Conservation (phyloP, 30 jellyfish, hydroid and myxozoan genomes). For the Aurelia sp. region DNA sequence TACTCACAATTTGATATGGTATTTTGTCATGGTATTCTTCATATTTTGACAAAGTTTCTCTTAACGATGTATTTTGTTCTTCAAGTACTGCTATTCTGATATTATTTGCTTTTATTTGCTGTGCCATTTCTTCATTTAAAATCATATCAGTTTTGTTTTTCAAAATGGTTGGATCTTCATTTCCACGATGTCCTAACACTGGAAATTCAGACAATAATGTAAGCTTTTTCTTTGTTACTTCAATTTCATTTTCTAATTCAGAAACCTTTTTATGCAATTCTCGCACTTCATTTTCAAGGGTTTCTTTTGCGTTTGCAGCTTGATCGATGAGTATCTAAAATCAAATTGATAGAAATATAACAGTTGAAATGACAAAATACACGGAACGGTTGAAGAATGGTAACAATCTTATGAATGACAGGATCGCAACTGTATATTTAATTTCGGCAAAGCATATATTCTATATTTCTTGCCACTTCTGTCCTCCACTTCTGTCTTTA, state of each 20-base stretch:
- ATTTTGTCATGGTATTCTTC: constrained; percentile 16
- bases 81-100: constrained; percentile 73
- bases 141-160: constrained; percentile 3
- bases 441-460: too few species aligned
- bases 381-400: too few species aligned
- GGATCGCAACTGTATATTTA: too few species aligned
- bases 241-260: constrained; percentile 26
- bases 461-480: too few species aligned
- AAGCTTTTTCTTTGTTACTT: constrained; percentile 17
- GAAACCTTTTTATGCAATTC: constrained; percentile 35
- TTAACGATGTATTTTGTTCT: constrained; percentile 59
- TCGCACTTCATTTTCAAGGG: constrained; percentile 21
- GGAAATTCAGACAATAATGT: constrained; percentile 77
- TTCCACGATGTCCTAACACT: constrained; percentile 50
- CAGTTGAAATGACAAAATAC: too few species aligned
- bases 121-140: constrained; percentile 59
- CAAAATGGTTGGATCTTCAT: neutral
- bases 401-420: too few species aligned
- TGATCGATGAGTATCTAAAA: constrained; percentile 12
- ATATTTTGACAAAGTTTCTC: constrained; percentile 52
- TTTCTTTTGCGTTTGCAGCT: constrained; percentile 24
- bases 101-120: constrained; percentile 66
- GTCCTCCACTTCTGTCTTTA: too few species aligned
- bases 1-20: constrained; percentile 52
- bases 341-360: neutral